phyloP scores from a whole-genome alignment of 2,797 vertebrate species.

The Sciurus carolinensis region DNA sequence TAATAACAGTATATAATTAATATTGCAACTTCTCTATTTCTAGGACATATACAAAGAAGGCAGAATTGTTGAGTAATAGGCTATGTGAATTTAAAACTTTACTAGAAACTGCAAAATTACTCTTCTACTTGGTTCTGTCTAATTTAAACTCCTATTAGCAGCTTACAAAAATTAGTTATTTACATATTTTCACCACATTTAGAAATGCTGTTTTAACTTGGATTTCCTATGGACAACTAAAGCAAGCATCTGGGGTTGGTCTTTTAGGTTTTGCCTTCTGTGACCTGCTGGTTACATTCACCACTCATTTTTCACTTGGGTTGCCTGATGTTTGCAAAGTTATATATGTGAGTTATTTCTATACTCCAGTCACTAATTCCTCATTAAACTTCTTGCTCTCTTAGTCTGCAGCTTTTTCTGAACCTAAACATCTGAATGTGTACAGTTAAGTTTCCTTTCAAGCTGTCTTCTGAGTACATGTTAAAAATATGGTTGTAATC shows the following conservation, averaged over 20 bases:
- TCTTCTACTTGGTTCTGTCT: not conserved
- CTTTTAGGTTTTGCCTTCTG: not conserved
- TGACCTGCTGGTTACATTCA: not conserved
- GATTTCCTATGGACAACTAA: not conserved
- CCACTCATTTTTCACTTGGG: not conserved
- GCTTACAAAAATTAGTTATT: not conserved
- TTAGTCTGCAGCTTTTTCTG: not conserved
- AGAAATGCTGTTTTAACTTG: not conserved
- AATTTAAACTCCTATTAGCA: not conserved
- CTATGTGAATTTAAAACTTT: slow-evolving; percentile 33
- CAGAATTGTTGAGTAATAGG: not conserved
- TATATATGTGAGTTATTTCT: not conserved
- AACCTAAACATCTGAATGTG: not conserved
- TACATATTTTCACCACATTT: not conserved
- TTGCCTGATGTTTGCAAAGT: not conserved
- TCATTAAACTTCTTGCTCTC: not conserved
- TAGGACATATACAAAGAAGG: not conserved
- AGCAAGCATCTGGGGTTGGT: not conserved
- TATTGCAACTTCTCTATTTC: not conserved
- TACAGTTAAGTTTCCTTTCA: not conserved
- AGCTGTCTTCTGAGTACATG: slow-evolving; percentile 20
- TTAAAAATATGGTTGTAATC: not conserved
- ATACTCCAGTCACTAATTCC: not conserved
- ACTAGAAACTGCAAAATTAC: not conserved
- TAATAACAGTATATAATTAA: not conserved